Percentiles rank a stretch among this genome's conserved stretches.
phyloP scores from a whole-genome alignment of 2,888 invertebrate genomes.

The Ditylenchus weischeri region DNA sequence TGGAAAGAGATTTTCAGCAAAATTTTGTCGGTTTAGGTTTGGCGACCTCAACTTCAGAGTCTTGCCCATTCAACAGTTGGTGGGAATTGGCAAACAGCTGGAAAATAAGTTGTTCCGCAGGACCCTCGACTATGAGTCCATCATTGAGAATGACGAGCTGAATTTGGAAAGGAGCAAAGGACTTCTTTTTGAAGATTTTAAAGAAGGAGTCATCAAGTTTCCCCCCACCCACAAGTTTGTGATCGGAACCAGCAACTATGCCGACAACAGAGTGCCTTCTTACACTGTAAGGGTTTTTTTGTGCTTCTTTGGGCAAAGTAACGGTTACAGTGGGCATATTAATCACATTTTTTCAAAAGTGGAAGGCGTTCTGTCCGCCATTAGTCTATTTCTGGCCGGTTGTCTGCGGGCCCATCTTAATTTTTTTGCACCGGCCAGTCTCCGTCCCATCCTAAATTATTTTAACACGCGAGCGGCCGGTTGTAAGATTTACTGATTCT shows the following conservation, averaged over 20 bases:
- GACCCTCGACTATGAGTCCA: conserved; percentile 19
- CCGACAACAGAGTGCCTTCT: conserved; percentile 45
- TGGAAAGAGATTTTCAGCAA: no score
- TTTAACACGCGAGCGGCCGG: no score
- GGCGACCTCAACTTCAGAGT: conserved; percentile 56
- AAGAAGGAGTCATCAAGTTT: conserved; percentile 44
- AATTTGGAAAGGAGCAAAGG: conserved; percentile 31
- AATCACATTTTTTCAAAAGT: no score
- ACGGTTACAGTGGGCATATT: no score
- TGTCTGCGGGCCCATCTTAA: no score
- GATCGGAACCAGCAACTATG: conserved; percentile 40
- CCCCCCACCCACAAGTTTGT: conserved; percentile 52
- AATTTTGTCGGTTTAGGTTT: conserved; percentile 23
- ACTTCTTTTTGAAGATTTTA: conserved; percentile 41
- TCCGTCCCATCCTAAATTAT: no score
- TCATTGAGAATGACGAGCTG: conserved; percentile 34
- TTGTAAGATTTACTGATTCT: no score
- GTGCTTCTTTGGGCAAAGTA: no score
- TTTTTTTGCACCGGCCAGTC: no score
- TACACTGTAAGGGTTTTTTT: conserved; percentile 39
- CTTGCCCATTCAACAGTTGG: conserved; percentile 10
- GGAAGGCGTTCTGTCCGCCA: no score
- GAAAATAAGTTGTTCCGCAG: conserved; percentile 28
- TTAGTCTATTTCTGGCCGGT: no score
- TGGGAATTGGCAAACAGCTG: conserved; percentile 18